Evolutionary conservation across 53 echinoderm and acorn worm species (phyloP), one percentile per base, ranked within the genome.

Genomic region (Henricia sp.): DNA sequence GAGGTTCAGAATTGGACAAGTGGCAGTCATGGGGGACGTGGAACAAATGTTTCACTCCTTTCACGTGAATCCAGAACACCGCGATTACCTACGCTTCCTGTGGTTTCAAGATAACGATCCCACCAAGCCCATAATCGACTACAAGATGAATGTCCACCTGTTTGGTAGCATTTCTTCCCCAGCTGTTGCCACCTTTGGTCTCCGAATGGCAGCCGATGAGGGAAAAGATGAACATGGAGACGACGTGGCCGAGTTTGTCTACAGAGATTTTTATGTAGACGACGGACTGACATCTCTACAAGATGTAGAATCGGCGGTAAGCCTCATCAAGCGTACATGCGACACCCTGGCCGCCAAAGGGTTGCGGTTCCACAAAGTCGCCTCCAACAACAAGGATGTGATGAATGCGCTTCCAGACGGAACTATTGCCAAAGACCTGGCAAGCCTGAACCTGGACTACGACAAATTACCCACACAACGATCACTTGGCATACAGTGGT

Each of bases 11-110:
- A 12, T 56, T 38, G 88, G 54, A 34, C 83, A 84, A 34, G 70
- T 91, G 0, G 92, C 92, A 2, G 68, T 85, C 2, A 89, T 84
- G 60, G 92, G 84, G 10, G 92, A 85, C 54, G 58, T 92, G 12
- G 88, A 92, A 50, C 75, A 77, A 32, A 92, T 92, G 88, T 92
- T 92, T 68, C 87, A 93, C 48, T 85, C 88, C 42, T 74, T 93
- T 50, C 39, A 36, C 3, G 91, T 91, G 0, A 70, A 52, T n/a
- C 68, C 67, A 62, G 91, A 91, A 34, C 84, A 91, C 53, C 74
- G 84, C 16, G 51, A 83, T 13, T 88, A 51, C 39, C 77, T 92
- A 0, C 50, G 89, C 26, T 89, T 92, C 46, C 68, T 89, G 4
- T 89, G 93, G 89, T 82, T 57, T 29, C 36, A 74, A 57, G 86